These are phyloP conservation scores for Cheilosia vernalis DNA, from an alignment of 2,888 invertebrate species.

Conservation along the genomic window DNA sequence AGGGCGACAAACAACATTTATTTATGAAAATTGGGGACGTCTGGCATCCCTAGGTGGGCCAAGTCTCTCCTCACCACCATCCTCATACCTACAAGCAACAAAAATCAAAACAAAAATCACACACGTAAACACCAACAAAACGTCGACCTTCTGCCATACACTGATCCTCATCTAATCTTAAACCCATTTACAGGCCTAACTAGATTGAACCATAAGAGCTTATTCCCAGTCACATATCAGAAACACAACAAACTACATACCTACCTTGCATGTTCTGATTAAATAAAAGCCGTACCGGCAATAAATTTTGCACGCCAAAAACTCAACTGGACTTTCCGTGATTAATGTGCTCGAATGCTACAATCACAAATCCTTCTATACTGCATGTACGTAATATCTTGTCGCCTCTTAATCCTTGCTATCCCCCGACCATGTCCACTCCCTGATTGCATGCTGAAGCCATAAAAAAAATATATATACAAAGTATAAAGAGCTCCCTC, in stretches of 20 bases:
- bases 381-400: constrained; percentile 6
- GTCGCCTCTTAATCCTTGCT: constrained; percentile 34
- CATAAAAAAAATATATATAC: constrained; percentile 44
- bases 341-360: constrained; percentile 59
- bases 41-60: no score
- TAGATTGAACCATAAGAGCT: no score
- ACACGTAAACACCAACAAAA: no score
- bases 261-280: constrained; percentile 61
- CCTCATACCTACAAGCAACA: no score
- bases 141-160: no score
- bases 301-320: constrained; percentile 66
- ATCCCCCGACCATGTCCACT: not conserved
- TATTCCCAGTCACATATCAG: no score
- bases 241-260: not conserved
- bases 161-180: no score
- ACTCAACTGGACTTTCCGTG: constrained; percentile 69
- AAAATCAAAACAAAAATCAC: no score
- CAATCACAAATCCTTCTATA: not conserved
- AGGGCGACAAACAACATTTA: no score
- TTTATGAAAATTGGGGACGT: no score
- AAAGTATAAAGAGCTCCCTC: not conserved
- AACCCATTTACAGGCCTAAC: no score
- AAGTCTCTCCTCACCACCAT: no score
- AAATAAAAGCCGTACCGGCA: constrained; percentile 55
- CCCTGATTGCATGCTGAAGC: constrained; percentile 52